Percentiles rank a stretch among this genome's conserved stretches.
Evolutionary conservation across 2,113 vertebrate genomes (phyloP).

Genomic region (Ctenodactylus gundi): DNA sequence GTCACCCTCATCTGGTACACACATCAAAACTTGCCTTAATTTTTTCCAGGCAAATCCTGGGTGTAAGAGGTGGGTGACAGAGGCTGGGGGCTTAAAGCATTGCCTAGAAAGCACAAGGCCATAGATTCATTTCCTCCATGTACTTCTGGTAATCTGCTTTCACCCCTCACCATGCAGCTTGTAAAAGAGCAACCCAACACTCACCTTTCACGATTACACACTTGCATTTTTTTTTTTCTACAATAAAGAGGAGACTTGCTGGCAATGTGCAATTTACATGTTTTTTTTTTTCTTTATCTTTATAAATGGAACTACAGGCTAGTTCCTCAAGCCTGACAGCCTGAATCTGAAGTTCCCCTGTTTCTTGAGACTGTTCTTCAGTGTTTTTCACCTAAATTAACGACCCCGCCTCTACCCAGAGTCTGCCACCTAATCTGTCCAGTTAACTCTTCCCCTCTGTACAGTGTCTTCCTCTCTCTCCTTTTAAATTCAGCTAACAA

Average conservation of each 20-base stretch:
- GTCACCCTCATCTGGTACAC: background rate
- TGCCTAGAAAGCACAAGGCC: no score
- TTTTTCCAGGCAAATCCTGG: background rate
- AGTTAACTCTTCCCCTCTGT: background rate
- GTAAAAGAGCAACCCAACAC: background rate
- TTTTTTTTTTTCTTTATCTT: slow-evolving; percentile 2
- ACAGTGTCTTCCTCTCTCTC: background rate
- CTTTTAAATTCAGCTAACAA: background rate
- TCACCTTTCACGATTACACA: background rate
- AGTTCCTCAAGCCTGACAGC: background rate
- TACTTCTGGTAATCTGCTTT: background rate
- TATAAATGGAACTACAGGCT: background rate
- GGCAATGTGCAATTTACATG: background rate
- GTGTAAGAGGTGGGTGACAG: background rate
- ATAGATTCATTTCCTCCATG: background rate
- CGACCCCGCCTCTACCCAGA: background rate
- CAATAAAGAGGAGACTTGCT: background rate
- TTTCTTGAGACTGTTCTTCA: background rate
- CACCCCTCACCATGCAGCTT: background rate
- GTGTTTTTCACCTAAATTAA: background rate
- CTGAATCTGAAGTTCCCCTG: background rate
- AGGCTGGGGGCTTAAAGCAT: no score
- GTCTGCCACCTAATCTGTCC: background rate
- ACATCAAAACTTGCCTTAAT: background rate
- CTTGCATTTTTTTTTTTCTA: background rate